Evolutionary conservation across 2,797 vertebrate genomes (phyloP), one percentile per base, ranked within the genome.

Genomic region (Coranthus polyacanthus): DNA sequence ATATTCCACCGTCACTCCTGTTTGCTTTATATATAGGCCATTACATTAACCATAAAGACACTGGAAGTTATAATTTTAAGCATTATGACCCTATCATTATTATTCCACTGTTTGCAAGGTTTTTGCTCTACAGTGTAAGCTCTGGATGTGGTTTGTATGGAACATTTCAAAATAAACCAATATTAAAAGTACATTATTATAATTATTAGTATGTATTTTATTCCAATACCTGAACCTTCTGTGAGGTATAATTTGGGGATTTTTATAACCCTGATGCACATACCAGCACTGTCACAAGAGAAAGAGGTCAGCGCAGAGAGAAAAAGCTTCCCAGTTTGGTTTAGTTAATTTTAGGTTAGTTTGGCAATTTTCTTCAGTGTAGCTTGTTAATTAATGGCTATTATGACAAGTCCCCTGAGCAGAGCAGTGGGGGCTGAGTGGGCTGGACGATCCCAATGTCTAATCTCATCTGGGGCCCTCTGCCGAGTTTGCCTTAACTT

Each of bases 331-430:
- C 51, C 49, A 43, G 29, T 74, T 75, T 70, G 41, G 5, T 80
- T 77, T 44, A 26, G 26, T 56, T 76, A 6, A 41, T 75, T 67
- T 44, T 22, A 63, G 15, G 44, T 39, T 43, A 66, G 38, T 57
- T 45, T 16, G 21, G 22, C 36, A 1, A 37, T 69, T 73, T 63
- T 78, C 36, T 51, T 41, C n/a, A 52, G 38, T 60, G 59, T 67
- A 76, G 43, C 73, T 72, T 66, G 60, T 76, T 81, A 82, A 85
- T 85, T 72, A 82, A 83, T 79, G 68, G 68, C 63, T 65, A 43
- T 86, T 65, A 79, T 68, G 70, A 78, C 41, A 50, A 42, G 66
- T 79, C 77, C 62, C 70, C 51, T 8, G 70, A 79, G 77, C 12
- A 2, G 17, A 69, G 67, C 62, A 52, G 68, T 3, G 11, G 43